Conservation (phyloP, 1,140 invertebrate genomes). For the Stegodyphus dumicola region DNA sequence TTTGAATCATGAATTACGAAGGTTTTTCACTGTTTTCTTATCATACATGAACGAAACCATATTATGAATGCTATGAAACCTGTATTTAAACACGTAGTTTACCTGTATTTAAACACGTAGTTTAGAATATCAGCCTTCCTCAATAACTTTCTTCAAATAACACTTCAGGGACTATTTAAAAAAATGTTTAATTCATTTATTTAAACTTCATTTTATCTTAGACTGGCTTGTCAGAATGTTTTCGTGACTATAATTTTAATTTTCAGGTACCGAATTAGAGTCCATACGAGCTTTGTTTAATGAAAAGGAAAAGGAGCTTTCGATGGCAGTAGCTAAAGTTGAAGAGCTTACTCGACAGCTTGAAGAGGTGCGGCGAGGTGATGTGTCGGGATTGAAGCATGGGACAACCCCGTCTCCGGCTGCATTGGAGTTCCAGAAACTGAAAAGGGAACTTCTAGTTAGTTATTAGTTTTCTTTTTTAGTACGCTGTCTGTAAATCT, state of each 20-base stretch:
- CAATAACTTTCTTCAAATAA: too few relatives aligned
- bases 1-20: too few relatives aligned
- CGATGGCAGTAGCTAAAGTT: constrained; percentile 93
- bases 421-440: constrained; percentile 85
- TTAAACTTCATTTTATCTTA: too few relatives aligned
- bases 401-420: constrained; percentile 77
- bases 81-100: too few relatives aligned
- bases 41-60: too few relatives aligned
- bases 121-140: too few relatives aligned
- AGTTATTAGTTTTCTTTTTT: constrained; percentile 65
- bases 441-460: constrained; percentile 87
- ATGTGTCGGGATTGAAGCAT: constrained; percentile 29
- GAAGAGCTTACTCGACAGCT: constrained; percentile 93
- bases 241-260: background rate
- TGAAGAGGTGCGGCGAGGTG: constrained; percentile 78
- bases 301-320: constrained; percentile 97
- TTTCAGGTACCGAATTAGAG: constrained; percentile 79
- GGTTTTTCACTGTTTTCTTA: too few relatives aligned
- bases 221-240: too few relatives aligned
- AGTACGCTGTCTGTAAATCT: background rate
- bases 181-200: too few relatives aligned
- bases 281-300: constrained; percentile 95
- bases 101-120: too few relatives aligned
- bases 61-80: too few relatives aligned
- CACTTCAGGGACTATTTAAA: too few relatives aligned